phyloP scores from a whole-genome alignment of 2,888 invertebrate genomes.

The Thyatira batis region DNA sequence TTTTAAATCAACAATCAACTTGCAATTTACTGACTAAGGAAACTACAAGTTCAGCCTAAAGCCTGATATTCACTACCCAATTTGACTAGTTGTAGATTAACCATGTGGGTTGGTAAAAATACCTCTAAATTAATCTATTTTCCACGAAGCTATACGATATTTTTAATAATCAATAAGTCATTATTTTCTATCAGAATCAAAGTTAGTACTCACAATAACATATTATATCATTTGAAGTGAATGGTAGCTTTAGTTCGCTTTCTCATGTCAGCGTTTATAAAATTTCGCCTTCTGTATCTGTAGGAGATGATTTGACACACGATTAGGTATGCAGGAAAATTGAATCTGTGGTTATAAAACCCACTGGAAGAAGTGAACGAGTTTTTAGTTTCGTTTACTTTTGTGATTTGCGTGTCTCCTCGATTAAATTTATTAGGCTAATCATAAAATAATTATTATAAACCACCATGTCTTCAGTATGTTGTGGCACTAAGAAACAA shows the following conservation, averaged over 20 bases:
- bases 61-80: not conserved
- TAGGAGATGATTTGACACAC: not conserved
- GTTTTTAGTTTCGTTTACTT: conserved; percentile 60
- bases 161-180: too few relatives aligned
- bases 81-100: too few relatives aligned
- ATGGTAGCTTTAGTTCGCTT: too few relatives aligned
- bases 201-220: too few relatives aligned
- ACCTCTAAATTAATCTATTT: too few relatives aligned
- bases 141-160: too few relatives aligned
- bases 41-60: not conserved
- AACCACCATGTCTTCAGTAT: conserved; percentile 91
- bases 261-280: too few relatives aligned
- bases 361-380: conserved; percentile 35
- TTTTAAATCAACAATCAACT: conserved; percentile 22
- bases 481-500: conserved; percentile 96
- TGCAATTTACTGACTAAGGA: conserved; percentile 17
- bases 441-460: conserved; percentile 32
- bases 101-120: too few relatives aligned
- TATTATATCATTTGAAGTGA: too few relatives aligned
- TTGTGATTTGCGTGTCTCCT: conserved; percentile 54
- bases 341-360: conserved; percentile 34
- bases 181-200: too few relatives aligned
- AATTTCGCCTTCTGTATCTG: too few relatives aligned
- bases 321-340: not conserved
- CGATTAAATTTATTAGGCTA: conserved; percentile 42